Percentiles rank a stretch among this genome's conserved stretches.
Conservation (phyloP, 2,888 invertebrate genomes). For the Catocala nupta region DNA sequence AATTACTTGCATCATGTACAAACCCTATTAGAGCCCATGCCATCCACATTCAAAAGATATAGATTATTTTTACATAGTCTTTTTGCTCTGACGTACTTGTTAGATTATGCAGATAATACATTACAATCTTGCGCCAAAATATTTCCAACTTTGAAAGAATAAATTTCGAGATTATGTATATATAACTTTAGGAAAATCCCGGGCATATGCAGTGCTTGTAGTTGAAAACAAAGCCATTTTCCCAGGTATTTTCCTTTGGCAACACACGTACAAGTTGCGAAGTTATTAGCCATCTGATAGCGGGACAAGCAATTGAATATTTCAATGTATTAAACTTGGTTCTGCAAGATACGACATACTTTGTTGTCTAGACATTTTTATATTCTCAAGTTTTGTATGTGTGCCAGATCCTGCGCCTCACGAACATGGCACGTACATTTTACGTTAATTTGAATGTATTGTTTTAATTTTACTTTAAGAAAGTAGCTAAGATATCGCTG, state of each 20-base stretch:
- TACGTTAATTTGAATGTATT: neutral
- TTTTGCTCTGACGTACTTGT: no score
- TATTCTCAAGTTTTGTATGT: constrained; percentile 28
- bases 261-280: constrained; percentile 61
- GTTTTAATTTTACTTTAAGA: no score
- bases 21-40: no score
- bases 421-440: neutral
- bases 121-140: constrained; percentile 3
- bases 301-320: constrained; percentile 64
- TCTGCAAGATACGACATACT: constrained; percentile 32
- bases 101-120: constrained; percentile 13
- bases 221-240: constrained; percentile 63
- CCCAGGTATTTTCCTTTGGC: constrained; percentile 59
- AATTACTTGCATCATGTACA: no score
- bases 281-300: constrained; percentile 66
- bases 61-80: no score
- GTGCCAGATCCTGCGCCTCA: constrained; percentile 14
- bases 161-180: constrained; percentile 42
- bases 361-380: constrained; percentile 47
- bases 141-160: constrained; percentile 42
- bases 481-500: neutral
- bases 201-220: constrained; percentile 47
- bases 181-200: constrained; percentile 30
- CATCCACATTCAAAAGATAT: no score
- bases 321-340: constrained; percentile 57